Conservation (phyloP, 2,113 vertebrate species). For the Paratilapia polleni region DNA sequence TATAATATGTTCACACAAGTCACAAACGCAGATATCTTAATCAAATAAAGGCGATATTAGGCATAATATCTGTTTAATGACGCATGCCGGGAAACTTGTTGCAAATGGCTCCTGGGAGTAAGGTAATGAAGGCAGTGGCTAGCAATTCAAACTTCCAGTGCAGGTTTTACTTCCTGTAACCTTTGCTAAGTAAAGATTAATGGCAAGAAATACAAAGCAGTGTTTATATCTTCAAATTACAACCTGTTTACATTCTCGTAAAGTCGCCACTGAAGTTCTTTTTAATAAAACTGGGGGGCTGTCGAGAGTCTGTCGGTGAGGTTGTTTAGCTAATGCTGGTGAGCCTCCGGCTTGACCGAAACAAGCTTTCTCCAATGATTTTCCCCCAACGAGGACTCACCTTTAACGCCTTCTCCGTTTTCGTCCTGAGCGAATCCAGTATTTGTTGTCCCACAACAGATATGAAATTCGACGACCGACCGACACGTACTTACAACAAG, state of each 20-base stretch:
- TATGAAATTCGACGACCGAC: constrained; percentile 24
- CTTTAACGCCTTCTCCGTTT: constrained; percentile 67
- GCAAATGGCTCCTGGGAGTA: not conserved
- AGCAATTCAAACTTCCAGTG: constrained; percentile 23
- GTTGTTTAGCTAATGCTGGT: constrained; percentile 40
- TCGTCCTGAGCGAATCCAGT: constrained; percentile 65
- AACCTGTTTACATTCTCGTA: not conserved
- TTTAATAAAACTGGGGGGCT: not conserved
- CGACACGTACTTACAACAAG: not conserved
- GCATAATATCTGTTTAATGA: not conserved
- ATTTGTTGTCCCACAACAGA: constrained; percentile 17
- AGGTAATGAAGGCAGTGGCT: constrained; percentile 11
- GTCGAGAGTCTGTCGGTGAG: not conserved
- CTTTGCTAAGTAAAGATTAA: not conserved
- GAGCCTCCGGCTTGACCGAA: constrained; percentile 7
- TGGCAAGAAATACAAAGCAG: not conserved
- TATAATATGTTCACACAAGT: not conserved
- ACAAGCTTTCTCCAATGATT: constrained; percentile 33
- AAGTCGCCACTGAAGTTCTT: not conserved
- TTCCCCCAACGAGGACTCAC: constrained; percentile 46
- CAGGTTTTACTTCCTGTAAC: constrained; percentile 49
- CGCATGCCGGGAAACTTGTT: constrained; percentile 40
- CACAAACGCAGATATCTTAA: not conserved
- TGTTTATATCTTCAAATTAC: not conserved
- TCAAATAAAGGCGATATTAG: not conserved